Base-by-base conservation (phyloP, 2,113 vertebrate genomes). In the Oryzias woworae region DNA sequence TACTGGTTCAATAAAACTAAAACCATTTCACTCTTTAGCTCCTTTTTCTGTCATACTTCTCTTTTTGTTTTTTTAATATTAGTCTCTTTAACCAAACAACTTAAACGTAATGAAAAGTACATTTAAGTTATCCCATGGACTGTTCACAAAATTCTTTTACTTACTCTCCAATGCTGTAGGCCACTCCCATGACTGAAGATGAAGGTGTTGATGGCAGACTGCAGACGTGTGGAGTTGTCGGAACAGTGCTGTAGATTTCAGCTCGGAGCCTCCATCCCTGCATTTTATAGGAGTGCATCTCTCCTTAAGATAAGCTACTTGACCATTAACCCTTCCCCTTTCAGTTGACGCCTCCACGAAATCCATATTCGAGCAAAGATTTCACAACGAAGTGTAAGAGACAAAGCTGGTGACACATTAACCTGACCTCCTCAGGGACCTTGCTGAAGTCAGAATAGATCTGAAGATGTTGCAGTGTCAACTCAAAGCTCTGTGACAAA, bases 121-220 rank as follows among this genome's bases (percentile, higher is more conserved):
- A 36, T 36, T 36, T 48, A 48, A n/a, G 15, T 17, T 20, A 12
- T 7, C 15, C 17, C 46, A 18, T 5, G 45, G 41, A 68, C 50
- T 16, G n/a, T 54, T 56, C 24, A 48, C 26, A 77, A 10, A 8
- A n/a, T 51, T 5, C 0, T 47, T 51, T 58, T 77, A 93, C 94
- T 94, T 89, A 94, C 93, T 91, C 88, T 88, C 86, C 89, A 60
- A 88, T 71, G 47, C 92, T 93, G 80, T 92, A 92, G 69, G 85
- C 85, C 52, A 86, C 45, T 77, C 92, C 92, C 94, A 94, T 93
- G 81, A 71, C 2, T 58, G 57, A 41, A 62, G 59, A 47, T 8
- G 26, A 56, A 57, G n/a, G 50, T 5, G 42, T 46, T 14, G 69
- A 62, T 31, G 43, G 15, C 58, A 48, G 49, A 53, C 36, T 61